phyloP scores from a whole-genome alignment of 2,888 invertebrate genomes.

The Heliconius sara region DNA sequence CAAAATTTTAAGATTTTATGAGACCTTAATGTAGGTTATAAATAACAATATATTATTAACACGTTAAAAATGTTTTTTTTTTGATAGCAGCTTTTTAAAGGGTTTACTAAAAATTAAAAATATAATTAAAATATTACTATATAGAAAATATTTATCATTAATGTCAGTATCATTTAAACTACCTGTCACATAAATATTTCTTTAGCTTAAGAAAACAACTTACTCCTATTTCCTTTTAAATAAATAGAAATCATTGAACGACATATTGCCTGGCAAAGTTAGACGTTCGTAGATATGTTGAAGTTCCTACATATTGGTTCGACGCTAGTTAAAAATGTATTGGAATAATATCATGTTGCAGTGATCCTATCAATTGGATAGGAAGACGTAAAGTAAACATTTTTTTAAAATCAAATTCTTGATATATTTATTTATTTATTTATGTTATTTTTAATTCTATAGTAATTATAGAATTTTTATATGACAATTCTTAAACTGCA shows the following conservation, averaged over 20 bases:
- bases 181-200: not conserved
- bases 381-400: too few species aligned
- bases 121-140: too few species aligned
- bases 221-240: not conserved
- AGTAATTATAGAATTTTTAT: not conserved
- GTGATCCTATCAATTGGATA: not conserved
- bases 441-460: too few species aligned
- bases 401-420: not conserved
- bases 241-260: not conserved
- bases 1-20: too few species aligned
- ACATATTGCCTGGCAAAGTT: not conserved
- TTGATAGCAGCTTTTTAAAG: too few species aligned
- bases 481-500: not conserved
- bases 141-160: too few species aligned
- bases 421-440: not conserved
- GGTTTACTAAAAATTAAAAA: too few species aligned
- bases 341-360: not conserved
- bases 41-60: too few species aligned
- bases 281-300: not conserved
- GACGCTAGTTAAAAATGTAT: not conserved
- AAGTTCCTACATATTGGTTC: not conserved
- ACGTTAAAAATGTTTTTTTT: too few species aligned
- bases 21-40: too few species aligned
- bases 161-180: not conserved
- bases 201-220: not conserved